phyloP scores from a whole-genome alignment of 2,113 vertebrate genomes.

The Hypanus sabinus region DNA sequence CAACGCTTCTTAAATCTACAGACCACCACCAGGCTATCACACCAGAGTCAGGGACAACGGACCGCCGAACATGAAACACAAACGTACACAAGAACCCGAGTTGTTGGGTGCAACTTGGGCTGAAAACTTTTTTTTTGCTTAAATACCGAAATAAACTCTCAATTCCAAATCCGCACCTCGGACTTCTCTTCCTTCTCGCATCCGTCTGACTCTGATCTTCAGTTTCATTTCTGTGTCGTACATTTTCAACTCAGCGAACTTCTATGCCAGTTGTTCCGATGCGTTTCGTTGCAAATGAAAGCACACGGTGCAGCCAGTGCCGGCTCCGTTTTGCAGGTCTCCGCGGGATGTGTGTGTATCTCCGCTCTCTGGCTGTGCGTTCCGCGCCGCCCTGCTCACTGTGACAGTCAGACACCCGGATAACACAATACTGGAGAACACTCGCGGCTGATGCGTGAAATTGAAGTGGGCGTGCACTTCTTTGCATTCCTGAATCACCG shows the following conservation, averaged over 20 bases:
- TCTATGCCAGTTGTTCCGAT: background rate
- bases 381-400: constrained; percentile 43
- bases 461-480: constrained; percentile 54
- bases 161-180: constrained; percentile 67
- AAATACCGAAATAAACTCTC: background rate
- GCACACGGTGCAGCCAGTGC: background rate
- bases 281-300: background rate
- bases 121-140: background rate
- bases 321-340: constrained; percentile 16
- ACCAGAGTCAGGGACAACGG: too few species aligned
- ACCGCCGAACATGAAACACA: background rate
- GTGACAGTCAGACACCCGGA: constrained; percentile 46
- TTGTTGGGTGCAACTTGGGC: background rate
- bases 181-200: constrained; percentile 76
- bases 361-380: constrained; percentile 42
- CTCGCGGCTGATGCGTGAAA: constrained; percentile 52
- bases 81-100: background rate
- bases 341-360: constrained; percentile 39
- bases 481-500: constrained; percentile 85
- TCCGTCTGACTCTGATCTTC: constrained; percentile 82
- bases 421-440: constrained; percentile 53
- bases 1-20: background rate
- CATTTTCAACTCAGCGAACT: constrained; percentile 47
- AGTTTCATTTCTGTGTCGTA: constrained; percentile 76
- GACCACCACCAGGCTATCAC: background rate